Conservation (phyloP, 1,140 invertebrate species). For the Scaptomyza hsui region DNA sequence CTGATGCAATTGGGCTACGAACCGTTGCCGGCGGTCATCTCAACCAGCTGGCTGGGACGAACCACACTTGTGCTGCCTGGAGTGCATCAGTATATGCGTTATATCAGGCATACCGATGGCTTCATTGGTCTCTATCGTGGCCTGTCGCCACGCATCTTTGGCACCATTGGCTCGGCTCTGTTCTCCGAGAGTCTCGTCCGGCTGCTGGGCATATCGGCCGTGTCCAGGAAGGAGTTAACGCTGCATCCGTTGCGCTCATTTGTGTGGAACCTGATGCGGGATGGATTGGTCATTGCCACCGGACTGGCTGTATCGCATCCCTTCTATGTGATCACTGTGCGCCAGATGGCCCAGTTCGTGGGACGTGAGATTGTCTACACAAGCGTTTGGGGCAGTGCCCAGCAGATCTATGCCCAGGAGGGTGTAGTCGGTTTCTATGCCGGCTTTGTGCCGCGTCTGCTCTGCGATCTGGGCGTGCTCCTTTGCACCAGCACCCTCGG, state of each 20-base stretch:
- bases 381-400: conserved; percentile 9
- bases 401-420: background rate
- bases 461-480: conserved; percentile 44
- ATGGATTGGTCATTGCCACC: conserved; percentile 36
- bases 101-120: conserved; percentile 47
- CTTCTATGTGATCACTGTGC: conserved; percentile 54
- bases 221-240: background rate
- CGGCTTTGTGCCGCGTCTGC: conserved; percentile 45
- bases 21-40: conserved; percentile 23
- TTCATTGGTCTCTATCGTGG: conserved; percentile 51
- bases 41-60: conserved; percentile 21
- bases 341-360: conserved; percentile 63
- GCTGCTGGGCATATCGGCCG: conserved; percentile 8
- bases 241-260: conserved; percentile 7
- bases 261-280: conserved; percentile 24
- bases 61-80: conserved; percentile 33
- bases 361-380: conserved; percentile 38
- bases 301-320: conserved; percentile 50
- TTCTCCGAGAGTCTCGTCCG: conserved; percentile 35
- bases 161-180: conserved; percentile 1
- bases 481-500: conserved; percentile 27
- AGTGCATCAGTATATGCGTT: conserved; percentile 49
- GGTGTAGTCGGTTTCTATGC: conserved; percentile 45
- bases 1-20: conserved; percentile 64
- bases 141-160: conserved; percentile 32